A percentile compares a stretch with the other conserved stretches of the same genome.
These are phyloP conservation scores for Burhinus bistriatus DNA, from an alignment of 2,113 vertebrate genomes.

Conservation along the genomic window DNA sequence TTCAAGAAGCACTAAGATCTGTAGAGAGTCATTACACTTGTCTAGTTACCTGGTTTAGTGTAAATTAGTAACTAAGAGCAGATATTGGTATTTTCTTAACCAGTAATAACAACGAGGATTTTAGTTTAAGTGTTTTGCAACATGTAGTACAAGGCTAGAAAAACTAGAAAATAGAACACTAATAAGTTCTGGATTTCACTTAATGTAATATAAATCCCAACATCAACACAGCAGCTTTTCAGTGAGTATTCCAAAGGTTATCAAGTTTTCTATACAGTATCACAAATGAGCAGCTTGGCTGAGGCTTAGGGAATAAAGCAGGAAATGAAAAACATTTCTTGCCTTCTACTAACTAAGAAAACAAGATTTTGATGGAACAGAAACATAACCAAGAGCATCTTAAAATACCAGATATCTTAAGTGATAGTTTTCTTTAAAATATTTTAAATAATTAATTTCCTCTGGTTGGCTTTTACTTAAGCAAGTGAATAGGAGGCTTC, in stretches of 20 bases:
- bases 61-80: background rate
- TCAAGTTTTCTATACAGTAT: background rate
- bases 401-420: background rate
- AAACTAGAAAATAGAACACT: background rate
- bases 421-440: background rate
- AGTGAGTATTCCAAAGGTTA: background rate
- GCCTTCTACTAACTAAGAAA: background rate
- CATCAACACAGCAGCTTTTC: background rate
- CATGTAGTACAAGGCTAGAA: background rate
- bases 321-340: constrained; percentile 5
- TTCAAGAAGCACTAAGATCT: background rate
- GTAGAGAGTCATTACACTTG: background rate
- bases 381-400: background rate
- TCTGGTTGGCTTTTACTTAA: background rate
- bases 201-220: background rate
- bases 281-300: background rate
- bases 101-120: background rate
- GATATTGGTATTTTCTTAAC: background rate
- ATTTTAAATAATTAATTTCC: background rate
- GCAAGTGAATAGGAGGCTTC: background rate
- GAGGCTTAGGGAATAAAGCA: background rate
- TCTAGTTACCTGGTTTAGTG: background rate
- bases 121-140: background rate
- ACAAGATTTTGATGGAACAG: background rate
- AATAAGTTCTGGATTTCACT: background rate